Evolutionary conservation across 2,888 invertebrate genomes (phyloP), one percentile per base, ranked within the genome.

Genomic region (Sphecodes monilicornis): DNA sequence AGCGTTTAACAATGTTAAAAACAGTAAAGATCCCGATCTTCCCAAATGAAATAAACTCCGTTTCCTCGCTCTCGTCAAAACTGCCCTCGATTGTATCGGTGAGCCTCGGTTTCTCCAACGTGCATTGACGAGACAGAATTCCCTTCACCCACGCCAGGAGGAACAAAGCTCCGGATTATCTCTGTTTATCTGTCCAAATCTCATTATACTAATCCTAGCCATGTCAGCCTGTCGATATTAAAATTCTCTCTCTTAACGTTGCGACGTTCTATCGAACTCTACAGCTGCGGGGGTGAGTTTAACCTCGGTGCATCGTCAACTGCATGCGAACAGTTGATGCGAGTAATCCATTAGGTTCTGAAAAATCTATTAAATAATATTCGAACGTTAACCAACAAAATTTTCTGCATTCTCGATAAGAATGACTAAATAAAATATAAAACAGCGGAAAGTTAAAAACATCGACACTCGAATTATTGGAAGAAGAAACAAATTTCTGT

Each of bases 171-270:
- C 22, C 66, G 66, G 66, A 66, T 66, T 39, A 66, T 4, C 36
- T 18, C 11, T n/a, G 36, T 66, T 66, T 32, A 66, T 66, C 66
- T 36, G 66, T n/a, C 39, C 22, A 66, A 66, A 66, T 66, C 66
- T 66, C 66, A 66, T 66, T 66, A 66, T 36, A 11, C 32, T 66
- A 11, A 66, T 66, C 66, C 36, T 22, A 36, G 0, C 13, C 22
- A 11, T 36, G 66, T 22, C 64, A 32, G 32, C 3, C 66, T 36
- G 39, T 66, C 39, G 39, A 66, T 66, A 66, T 66, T 66, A 66
- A 66, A 66, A 66, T 66, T 66, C 66, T 36, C 36, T n/a, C 0
- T 10, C 22, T 22, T 1, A 11, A n/a, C 22, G 66, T 66, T n/a
- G 6, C 60, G 60, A 60, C 26, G 29, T 29, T 26, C 29, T 29